A percentile compares a stretch with the other conserved stretches of the same genome.
phyloP scores from a whole-genome alignment of 1,140 invertebrate species.

The Drosophila sturtevanti region DNA sequence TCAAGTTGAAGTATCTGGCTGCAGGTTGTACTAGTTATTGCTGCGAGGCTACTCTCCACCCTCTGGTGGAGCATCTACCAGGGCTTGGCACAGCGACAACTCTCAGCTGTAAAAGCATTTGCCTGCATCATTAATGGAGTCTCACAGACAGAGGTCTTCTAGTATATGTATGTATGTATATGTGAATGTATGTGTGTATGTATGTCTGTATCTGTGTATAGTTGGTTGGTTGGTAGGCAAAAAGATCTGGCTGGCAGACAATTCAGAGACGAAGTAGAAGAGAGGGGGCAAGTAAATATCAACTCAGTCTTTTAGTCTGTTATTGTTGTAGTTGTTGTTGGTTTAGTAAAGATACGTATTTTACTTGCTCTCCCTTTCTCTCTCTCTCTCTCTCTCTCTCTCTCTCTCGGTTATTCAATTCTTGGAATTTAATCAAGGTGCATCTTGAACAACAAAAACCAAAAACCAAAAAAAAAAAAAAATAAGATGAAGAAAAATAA shows the following conservation, averaged over 20 bases:
- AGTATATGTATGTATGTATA: too few relatives aligned
- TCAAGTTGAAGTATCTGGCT: constrained; percentile 39
- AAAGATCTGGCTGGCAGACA: neutral
- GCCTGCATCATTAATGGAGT: constrained; percentile 66
- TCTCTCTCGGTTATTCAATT: constrained; percentile 52
- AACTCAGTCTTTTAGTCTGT: constrained; percentile 35
- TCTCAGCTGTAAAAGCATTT: constrained; percentile 40
- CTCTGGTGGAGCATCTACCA: neutral
- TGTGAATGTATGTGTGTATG: too few relatives aligned
- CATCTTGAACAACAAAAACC: constrained; percentile 39
- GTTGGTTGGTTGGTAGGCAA: too few relatives aligned
- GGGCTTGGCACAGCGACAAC: constrained; percentile 6
- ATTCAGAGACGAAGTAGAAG: neutral
- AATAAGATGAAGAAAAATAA: constrained; percentile 17
- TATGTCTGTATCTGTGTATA: too few relatives aligned
- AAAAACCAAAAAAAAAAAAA: neutral
- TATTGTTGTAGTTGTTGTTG: constrained; percentile 19
- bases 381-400: neutral
- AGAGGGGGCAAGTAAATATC: constrained; percentile 41
- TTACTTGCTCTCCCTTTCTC: neutral
- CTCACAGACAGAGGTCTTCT: constrained; percentile 15
- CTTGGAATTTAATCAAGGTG: constrained; percentile 80
- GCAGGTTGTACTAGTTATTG: constrained; percentile 14
- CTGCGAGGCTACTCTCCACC: constrained; percentile 11
- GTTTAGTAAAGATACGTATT: constrained; percentile 34